Conservation (phyloP, 2,888 invertebrate species). For the Balanococcus diminutus region DNA sequence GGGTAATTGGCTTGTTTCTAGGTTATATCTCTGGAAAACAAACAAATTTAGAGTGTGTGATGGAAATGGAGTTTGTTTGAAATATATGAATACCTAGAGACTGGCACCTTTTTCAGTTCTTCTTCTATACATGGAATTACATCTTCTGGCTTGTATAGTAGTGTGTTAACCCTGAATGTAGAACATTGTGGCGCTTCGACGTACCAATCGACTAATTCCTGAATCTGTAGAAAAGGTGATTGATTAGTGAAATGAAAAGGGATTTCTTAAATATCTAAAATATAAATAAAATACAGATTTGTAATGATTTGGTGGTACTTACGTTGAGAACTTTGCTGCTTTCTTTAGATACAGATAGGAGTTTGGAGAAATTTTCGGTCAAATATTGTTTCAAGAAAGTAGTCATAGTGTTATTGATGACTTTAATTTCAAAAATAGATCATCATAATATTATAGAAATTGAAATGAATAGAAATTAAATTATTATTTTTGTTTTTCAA, state of each 20-base stretch:
- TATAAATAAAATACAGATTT: too few species aligned
- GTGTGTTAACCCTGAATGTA: conserved; percentile 70
- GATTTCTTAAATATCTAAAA: too few species aligned
- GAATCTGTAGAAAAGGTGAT: not conserved
- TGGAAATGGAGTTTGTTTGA: too few species aligned
- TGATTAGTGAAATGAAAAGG: too few species aligned
- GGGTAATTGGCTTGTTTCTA: conserved; percentile 52
- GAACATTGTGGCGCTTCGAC: not conserved
- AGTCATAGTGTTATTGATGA: not conserved
- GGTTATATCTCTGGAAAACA: conserved; percentile 54
- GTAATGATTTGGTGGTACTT: too few species aligned
- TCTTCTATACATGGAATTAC: conserved; percentile 59
- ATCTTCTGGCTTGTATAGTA: conserved; percentile 63
- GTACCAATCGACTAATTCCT: conserved; percentile 17
- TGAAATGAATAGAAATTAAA: too few species aligned
- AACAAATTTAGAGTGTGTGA: too few species aligned
- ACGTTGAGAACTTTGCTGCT: conserved; percentile 45
- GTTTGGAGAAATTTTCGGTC: conserved; percentile 2
- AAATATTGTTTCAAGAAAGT: not conserved
- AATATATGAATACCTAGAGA: too few species aligned
- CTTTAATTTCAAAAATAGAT: too few species aligned
- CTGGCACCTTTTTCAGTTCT: conserved; percentile 56
- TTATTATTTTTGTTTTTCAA: too few species aligned
- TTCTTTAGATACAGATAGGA: conserved; percentile 9
- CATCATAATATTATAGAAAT: too few species aligned